A percentile compares a stretch with the other conserved stretches of the same genome.
phyloP scores from a whole-genome alignment of 2,888 invertebrate genomes.

The Tubulanus polymorphus region DNA sequence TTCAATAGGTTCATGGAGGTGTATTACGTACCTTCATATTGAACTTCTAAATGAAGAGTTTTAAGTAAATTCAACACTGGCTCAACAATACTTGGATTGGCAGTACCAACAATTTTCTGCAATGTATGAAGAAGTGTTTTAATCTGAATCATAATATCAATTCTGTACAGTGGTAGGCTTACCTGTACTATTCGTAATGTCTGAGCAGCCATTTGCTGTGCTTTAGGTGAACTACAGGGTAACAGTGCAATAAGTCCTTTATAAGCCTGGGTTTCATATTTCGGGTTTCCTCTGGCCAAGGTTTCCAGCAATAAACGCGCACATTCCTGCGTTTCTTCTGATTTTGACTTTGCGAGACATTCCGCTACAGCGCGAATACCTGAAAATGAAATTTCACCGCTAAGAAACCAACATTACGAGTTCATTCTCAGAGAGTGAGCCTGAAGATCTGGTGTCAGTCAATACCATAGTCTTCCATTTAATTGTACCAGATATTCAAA shows the following conservation, averaged over 20 bases:
- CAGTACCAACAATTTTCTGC: not conserved
- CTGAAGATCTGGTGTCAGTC: too few species aligned
- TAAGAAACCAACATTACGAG: too few species aligned
- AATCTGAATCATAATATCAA: too few species aligned
- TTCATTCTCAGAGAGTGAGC: too few species aligned
- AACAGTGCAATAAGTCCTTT: conserved; percentile 53
- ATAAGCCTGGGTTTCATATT: conserved; percentile 52
- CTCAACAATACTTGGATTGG: not conserved
- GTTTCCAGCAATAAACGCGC: conserved; percentile 46
- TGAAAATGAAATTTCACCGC: conserved; percentile 20
- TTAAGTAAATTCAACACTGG: conserved; percentile 46
- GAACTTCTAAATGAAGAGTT: conserved; percentile 52
- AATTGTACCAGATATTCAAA: too few species aligned
- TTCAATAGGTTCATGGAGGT: too few species aligned
- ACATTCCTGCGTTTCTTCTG: conserved; percentile 50
- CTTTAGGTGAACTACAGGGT: conserved; percentile 53
- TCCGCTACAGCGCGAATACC: conserved; percentile 53
- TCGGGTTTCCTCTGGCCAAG: conserved; percentile 51
- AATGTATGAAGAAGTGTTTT: not conserved
- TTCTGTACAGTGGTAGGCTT: too few species aligned
- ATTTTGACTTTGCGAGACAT: conserved; percentile 51
- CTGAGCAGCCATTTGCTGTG: conserved; percentile 53
- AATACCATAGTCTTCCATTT: too few species aligned
- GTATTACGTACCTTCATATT: conserved; percentile 48
- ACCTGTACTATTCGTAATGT: conserved; percentile 49